Percentiles rank a stretch among this genome's conserved stretches.
phyloP scores from a whole-genome alignment of 2,113 vertebrate species.

The Pycnonotus jocosus region DNA sequence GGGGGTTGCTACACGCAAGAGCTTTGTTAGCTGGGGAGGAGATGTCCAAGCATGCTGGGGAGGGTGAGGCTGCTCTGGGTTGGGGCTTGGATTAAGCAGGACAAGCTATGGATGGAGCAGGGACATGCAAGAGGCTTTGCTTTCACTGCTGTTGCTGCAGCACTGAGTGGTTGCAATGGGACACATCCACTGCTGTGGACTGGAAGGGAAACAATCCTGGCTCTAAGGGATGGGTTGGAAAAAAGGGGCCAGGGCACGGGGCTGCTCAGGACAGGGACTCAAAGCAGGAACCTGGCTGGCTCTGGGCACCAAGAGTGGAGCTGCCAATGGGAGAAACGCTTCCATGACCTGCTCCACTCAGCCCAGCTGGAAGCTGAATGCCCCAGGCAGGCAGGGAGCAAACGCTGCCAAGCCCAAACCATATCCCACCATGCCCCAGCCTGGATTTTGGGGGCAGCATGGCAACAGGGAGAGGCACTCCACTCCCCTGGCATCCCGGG shows the following conservation, averaged over 20 bases:
- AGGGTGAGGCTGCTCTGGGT: not conserved
- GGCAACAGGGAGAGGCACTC: not conserved
- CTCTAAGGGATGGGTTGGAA: not conserved
- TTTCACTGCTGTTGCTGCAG: slow-evolving; percentile 4
- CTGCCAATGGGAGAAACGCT: fast-evolving
- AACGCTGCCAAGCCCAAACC: not conserved
- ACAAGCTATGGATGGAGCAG: slow-evolving; percentile 7
- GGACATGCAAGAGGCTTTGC: slow-evolving; percentile 29
- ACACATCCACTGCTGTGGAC: not conserved
- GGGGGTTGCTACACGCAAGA: not conserved
- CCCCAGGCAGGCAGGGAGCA: not conserved
- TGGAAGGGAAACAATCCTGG: not conserved
- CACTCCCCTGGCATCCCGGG: fast-evolving
- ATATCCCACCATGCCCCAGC: not conserved
- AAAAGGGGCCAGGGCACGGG: not conserved
- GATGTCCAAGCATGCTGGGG: slow-evolving; percentile 17
- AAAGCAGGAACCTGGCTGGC: not conserved
- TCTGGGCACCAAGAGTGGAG: not conserved
- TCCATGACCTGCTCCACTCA: not conserved
- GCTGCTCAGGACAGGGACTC: not conserved
- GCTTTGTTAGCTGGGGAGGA: not conserved
- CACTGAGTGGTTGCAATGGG: not conserved
- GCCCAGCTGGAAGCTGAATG: not conserved
- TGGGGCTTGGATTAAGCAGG: not conserved
- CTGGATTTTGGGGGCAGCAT: not conserved